These are phyloP conservation scores for Bufotes viridis DNA, from an alignment of 2,797 vertebrate species.

Conservation along the genomic window DNA sequence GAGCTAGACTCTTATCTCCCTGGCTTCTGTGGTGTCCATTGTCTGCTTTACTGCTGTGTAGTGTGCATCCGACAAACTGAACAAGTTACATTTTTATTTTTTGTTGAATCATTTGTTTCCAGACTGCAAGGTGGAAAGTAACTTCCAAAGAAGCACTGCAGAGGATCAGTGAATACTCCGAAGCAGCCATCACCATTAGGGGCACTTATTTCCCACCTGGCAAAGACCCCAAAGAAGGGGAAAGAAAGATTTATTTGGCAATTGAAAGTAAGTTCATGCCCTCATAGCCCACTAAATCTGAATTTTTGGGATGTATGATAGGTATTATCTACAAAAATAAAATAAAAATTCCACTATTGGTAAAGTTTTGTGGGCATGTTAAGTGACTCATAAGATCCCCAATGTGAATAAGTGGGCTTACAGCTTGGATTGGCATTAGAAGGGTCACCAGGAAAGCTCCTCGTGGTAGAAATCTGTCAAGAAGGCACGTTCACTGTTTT, in stretches of 20 bases:
- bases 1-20: not conserved
- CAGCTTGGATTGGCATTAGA: too few relatives aligned
- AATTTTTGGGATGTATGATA: too few relatives aligned
- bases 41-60: not conserved
- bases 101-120: conserved; percentile 37
- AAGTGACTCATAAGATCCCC: too few relatives aligned
- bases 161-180: conserved; percentile 98
- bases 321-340: too few relatives aligned
- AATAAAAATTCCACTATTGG: too few relatives aligned
- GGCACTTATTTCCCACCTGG: conserved; percentile 98
- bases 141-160: conserved; percentile 98
- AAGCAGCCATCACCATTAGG: conserved; percentile 98
- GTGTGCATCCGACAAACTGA: not conserved
- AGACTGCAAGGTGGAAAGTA: conserved; percentile 99
- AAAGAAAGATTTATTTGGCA: conserved; percentile 97
- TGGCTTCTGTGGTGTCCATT: conserved; percentile 1
- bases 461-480: too few relatives aligned
- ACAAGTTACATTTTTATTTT: conserved; percentile 15
- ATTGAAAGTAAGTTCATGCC: conserved; percentile 86
- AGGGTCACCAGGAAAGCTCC: too few relatives aligned
- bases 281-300: too few relatives aligned
- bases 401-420: too few relatives aligned
- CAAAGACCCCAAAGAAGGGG: conserved; percentile 98
- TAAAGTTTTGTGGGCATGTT: too few relatives aligned
- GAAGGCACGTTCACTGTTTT: too few relatives aligned